Evolutionary conservation across 2,113 vertebrate genomes (phyloP), one percentile per base, ranked within the genome.

Genomic region (Petrocephalus microphthalmus): DNA sequence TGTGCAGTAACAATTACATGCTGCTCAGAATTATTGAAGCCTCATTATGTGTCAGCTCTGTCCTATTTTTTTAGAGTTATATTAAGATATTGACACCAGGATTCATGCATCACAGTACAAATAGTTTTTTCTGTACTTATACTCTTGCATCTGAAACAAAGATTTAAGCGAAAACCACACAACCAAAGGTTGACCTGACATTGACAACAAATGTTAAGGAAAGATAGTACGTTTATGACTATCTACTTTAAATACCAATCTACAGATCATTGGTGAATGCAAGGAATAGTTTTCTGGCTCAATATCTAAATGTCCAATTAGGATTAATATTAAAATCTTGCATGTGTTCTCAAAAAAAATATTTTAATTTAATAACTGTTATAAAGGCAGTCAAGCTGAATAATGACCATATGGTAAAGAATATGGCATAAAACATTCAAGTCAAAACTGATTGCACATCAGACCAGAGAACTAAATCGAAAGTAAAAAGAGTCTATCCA

Each of bases 351-450:
- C 25, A 85, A 85, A 85, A 53, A 33, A 53, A 5, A 0, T 33
- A 56, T 37, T 85, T 49, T 29, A 13, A 54, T 54, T 42, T 56
- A 54, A 42, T 85, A 42, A 85, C 54, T 52, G 29, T 33, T 33
- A 33, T 56, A 85, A 42, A 56, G 15, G 29, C 49, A 54, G 49
- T 85, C 84, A 56, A 85, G 84, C 84, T 56, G 84, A 85, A 54
- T 56, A 85, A 85, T 85, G 84, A n/a, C 49, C 84, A 37, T 85
- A 15, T 85, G 84, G 84, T 85, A 54, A 54, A 54, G n/a, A 54
- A 54, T 56, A 56, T 56, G 52, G 52, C 22, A 51, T 13, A 53
- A 33, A 37, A 54, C 84, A 85, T 56, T 85, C 15, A 85, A 85
- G 49, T 54, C 25, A 85, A 53, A 85, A 51, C 1, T 17, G 84